Base-by-base conservation (phyloP, 92 coral and sea anemone genomes). In the Scolanthus callimorphus region DNA sequence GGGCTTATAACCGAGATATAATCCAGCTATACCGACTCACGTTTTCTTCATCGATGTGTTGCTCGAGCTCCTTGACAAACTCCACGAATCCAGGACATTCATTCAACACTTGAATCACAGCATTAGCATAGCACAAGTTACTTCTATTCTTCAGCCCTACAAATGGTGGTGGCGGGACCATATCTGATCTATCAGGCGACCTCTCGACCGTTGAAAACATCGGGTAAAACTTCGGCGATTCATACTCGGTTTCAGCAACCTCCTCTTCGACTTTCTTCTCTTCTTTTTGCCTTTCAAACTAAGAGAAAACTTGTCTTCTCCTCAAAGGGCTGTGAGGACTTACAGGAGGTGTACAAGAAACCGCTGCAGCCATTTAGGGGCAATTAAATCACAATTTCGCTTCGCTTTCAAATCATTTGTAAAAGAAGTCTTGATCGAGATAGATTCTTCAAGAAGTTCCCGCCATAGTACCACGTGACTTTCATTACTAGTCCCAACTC, bases 51-150 rank as follows among this genome's bases (percentile, higher is more conserved):
- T 51, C 39, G 25, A 17, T 43, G 11, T 61, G 52, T 21, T 44
- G 38, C n/a, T 75, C 91, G 54, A 83, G 78, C 44, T 65, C 39
- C 20, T 24, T 68, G 38, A 91, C 79, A 60, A 84, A 77, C 31
- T 58, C 64, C 45, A 55, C 55, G 66, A 94, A 85, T 8, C 88
- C 96, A 0, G 99, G 96, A 39, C 99, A 94, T 58, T 77, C 55
- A 12, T 96, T 74, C 57, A 94, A 71, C 28, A 94, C 99, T 63
- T 94, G 99, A 41, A 94, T 31, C 21, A 94, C 95, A 4, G 99
- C 99, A 79, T 94, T 94, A 17, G 96, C 94, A 45, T 81, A 94
- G 77, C 99, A 94, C 21, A 82, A 76, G 62, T 94, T 94, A 19
- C 95, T 95, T 23, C 70, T 78, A 39, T 94, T 94, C 37, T 55